phyloP scores from a whole-genome alignment of 1,140 invertebrate genomes.

The Brevipalpus yothersi region DNA sequence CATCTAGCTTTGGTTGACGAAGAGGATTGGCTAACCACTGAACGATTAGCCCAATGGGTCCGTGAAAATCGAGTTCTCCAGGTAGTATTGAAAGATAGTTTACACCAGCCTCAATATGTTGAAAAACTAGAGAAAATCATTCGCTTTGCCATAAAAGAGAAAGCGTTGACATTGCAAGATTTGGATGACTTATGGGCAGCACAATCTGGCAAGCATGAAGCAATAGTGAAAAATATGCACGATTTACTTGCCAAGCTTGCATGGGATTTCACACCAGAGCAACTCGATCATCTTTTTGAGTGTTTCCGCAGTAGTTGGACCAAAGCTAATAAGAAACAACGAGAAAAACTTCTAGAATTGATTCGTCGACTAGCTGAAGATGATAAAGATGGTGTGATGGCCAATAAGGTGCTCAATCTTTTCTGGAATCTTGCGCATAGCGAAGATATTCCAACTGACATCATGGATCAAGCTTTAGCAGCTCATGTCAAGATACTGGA shows the following conservation, averaged over 20 bases:
- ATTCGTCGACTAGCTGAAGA: constrained; percentile 85
- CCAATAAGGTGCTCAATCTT: constrained; percentile 76
- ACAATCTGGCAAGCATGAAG: constrained; percentile 79
- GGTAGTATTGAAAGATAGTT: constrained; percentile 76
- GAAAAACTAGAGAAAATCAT: constrained; percentile 94
- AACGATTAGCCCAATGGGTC: constrained; percentile 86
- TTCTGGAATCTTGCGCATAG: constrained; percentile 93
- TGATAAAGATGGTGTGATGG: constrained; percentile 96
- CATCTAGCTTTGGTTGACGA: constrained; percentile 34
- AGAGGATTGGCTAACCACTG: constrained; percentile 78
- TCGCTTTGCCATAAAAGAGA: constrained; percentile 84
- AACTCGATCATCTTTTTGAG: constrained; percentile 87
- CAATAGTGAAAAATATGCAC: constrained; percentile 89
- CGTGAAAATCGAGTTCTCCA: constrained; percentile 84
- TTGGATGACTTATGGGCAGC: constrained; percentile 87
- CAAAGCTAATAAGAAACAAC: constrained; percentile 79
- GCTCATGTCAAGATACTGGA: constrained; percentile 94
- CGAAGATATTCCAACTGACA: constrained; percentile 83
- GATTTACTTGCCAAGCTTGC: constrained; percentile 85
- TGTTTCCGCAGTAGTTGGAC: constrained; percentile 90
- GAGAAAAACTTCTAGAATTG: constrained; percentile 80
- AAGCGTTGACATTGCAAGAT: constrained; percentile 64
- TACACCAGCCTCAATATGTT: constrained; percentile 90
- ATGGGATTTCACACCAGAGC: constrained; percentile 92
- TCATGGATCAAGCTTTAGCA: constrained; percentile 82